Evolutionary conservation across 2,888 invertebrate species (phyloP).

Genomic region (Scaptomyza parva): DNA sequence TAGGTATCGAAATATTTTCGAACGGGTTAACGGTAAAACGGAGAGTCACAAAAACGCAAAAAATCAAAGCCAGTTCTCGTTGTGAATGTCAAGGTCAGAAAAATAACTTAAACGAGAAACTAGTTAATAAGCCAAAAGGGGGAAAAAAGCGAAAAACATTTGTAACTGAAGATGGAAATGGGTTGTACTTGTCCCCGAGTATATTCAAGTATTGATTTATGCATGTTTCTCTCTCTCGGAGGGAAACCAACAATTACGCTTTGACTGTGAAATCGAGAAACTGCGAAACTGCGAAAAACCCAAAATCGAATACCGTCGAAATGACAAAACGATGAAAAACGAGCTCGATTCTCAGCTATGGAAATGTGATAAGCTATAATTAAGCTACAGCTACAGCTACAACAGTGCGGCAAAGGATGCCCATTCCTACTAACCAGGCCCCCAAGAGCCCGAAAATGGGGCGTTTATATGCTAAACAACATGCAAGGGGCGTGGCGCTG

Average conservation of each 20-base stretch:
- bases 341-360: conserved; percentile 80
- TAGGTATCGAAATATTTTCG: conserved; percentile 53
- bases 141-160: too few relatives aligned
- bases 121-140: conserved; percentile 27
- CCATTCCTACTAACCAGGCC: conserved; percentile 20
- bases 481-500: conserved; percentile 81
- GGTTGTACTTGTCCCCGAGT: conserved; percentile 10
- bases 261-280: too few relatives aligned
- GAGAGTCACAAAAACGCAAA: background rate
- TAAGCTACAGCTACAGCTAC: conserved; percentile 53
- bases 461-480: conserved; percentile 84
- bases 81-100: conserved; percentile 71
- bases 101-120: background rate
- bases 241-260: conserved; percentile 76
- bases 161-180: conserved; percentile 7
- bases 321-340: conserved; percentile 82
- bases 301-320: conserved; percentile 24
- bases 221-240: conserved; percentile 29
- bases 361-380: conserved; percentile 84
- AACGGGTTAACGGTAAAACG: conserved; percentile 50
- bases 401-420: conserved; percentile 57
- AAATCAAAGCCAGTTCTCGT: conserved; percentile 17
- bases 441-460: conserved; percentile 46
- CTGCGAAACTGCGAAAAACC: conserved; percentile 8
- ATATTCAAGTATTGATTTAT: conserved; percentile 75